phyloP scores from a whole-genome alignment of 2,797 vertebrate species.

The Parauchenoglanis ngamensis region DNA sequence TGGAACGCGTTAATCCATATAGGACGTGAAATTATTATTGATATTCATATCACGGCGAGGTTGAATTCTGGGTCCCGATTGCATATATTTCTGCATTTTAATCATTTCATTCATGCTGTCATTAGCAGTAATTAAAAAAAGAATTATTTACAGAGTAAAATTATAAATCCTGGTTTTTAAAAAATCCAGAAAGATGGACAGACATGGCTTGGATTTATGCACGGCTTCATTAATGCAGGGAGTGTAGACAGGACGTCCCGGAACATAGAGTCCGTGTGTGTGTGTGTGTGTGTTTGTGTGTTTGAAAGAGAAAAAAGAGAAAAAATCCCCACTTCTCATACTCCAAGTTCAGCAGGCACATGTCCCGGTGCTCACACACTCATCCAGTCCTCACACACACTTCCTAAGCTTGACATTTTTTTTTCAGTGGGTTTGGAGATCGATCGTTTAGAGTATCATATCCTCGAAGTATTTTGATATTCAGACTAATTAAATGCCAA shows the following conservation, averaged over 20 bases:
- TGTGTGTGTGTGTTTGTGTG: neutral
- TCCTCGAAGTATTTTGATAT: neutral
- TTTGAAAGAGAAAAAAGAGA: no score
- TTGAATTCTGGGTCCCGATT: neutral
- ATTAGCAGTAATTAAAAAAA: no score
- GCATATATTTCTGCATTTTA: no score
- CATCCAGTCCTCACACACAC: neutral
- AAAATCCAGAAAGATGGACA: neutral
- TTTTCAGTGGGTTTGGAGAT: neutral
- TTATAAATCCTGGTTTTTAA: neutral
- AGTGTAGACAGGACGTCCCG: constrained; percentile 13
- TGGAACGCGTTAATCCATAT: no score
- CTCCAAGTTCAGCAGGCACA: neutral
- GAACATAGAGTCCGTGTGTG: neutral
- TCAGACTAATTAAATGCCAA: neutral
- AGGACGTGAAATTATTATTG: neutral
- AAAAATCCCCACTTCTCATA: no score
- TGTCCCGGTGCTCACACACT: constrained; percentile 7
- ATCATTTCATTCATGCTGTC: no score
- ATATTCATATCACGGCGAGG: neutral
- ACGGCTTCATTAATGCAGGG: neutral
- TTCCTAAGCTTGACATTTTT: neutral
- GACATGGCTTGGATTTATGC: neutral
- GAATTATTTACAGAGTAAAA: no score
- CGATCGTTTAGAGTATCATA: neutral